A percentile compares a stretch with the other conserved stretches of the same genome.
Conservation (phyloP, 2,113 vertebrate genomes). For the Mungos mungo region DNA sequence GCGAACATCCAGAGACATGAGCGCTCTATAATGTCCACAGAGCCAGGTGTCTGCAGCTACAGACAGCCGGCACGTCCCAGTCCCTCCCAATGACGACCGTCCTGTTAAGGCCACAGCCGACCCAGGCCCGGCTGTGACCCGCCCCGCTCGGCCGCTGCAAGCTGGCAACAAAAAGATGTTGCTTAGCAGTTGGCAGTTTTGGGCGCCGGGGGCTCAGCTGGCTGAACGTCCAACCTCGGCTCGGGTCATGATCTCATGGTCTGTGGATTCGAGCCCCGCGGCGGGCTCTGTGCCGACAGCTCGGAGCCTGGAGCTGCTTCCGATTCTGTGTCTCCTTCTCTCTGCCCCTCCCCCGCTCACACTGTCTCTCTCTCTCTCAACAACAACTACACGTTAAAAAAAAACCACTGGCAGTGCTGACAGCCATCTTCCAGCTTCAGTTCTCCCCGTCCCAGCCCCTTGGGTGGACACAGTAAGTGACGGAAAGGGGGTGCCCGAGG, state of each 20-base stretch:
- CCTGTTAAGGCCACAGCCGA: not conserved
- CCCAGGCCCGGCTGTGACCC: accelerated
- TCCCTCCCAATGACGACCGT: too few relatives aligned
- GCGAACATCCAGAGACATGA: not conserved
- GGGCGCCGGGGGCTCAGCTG: too few relatives aligned
- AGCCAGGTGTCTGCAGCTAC: not conserved
- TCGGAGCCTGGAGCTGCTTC: too few relatives aligned
- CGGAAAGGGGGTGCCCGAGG: not conserved
- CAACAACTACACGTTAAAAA: too few relatives aligned
- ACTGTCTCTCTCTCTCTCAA: too few relatives aligned
- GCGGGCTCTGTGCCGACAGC: too few relatives aligned
- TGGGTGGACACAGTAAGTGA: not conserved
- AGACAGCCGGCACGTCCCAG: not conserved
- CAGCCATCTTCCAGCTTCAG: accelerated
- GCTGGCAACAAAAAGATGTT: not conserved
- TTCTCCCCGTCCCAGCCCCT: accelerated
- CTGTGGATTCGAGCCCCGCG: too few relatives aligned
- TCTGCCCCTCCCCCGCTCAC: too few relatives aligned
- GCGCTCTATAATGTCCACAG: accelerated
- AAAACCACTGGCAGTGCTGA: not conserved
- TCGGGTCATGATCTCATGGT: too few relatives aligned
- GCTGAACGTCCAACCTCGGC: too few relatives aligned
- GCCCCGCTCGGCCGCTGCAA: not conserved
- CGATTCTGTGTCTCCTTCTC: too few relatives aligned
- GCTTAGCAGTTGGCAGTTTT: accelerated